Conservation (phyloP, 2,113 vertebrate species). For the Colinus virginianus region DNA sequence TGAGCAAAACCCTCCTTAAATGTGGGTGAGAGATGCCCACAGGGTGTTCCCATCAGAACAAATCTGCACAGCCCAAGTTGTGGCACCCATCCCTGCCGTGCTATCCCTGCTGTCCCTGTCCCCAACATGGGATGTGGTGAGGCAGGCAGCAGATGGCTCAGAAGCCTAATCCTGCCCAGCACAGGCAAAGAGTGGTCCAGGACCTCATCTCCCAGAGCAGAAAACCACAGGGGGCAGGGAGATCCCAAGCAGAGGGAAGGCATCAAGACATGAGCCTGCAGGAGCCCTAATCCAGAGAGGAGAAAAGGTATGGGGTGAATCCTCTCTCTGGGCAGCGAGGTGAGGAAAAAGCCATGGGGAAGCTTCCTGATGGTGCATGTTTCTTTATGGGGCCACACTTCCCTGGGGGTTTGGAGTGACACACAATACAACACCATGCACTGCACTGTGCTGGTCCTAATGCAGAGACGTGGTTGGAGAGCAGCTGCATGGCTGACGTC, state of each 20-base stretch:
- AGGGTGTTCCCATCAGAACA: neutral
- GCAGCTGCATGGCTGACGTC: too few species aligned
- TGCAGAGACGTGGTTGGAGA: too few species aligned
- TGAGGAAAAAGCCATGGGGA: neutral
- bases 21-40: accelerated
- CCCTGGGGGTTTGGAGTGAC: too few species aligned
- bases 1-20: neutral
- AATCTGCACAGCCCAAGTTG: accelerated
- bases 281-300: neutral
- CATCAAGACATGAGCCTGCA: accelerated
- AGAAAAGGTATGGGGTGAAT: neutral
- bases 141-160: neutral
- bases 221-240: accelerated
- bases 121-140: neutral
- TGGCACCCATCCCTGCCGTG: neutral
- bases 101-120: neutral
- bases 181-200: accelerated
- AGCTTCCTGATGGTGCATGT: neutral
- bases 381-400: neutral
- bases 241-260: neutral
- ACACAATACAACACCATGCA: too few species aligned
- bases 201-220: neutral
- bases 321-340: neutral
- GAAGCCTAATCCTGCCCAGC: neutral
- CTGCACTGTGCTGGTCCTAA: too few species aligned